Evolutionary conservation across 2,113 vertebrate genomes (phyloP).

Genomic region (Bos javanicus): DNA sequence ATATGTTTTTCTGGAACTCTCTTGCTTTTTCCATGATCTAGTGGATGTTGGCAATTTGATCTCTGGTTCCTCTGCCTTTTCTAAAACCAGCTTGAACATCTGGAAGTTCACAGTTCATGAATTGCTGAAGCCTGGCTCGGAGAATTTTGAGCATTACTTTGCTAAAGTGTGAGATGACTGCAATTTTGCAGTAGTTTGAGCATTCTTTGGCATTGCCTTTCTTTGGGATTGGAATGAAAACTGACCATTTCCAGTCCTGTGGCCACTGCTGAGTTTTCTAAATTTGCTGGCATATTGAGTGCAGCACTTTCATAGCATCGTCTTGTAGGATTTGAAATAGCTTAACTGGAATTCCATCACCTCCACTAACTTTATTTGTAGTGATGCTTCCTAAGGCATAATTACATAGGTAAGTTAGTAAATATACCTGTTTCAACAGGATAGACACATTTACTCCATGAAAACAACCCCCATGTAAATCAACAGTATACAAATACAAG

Average conservation of each 20-base stretch:
- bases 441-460: not conserved
- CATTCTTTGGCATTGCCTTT: not conserved
- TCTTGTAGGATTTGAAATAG: not conserved
- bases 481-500: not conserved
- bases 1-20: not conserved
- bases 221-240: not conserved
- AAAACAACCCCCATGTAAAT: not conserved
- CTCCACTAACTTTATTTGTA: not conserved
- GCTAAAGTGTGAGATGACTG: not conserved
- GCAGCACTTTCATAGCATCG: not conserved
- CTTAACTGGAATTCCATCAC: not conserved
- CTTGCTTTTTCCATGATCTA: not conserved
- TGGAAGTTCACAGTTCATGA: not conserved
- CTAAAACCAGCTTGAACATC: not conserved
- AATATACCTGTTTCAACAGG: not conserved
- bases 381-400: not conserved
- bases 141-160: not conserved
- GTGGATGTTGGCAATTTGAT: not conserved
- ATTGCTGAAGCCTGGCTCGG: not conserved
- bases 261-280: not conserved
- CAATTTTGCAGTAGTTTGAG: fast-evolving
- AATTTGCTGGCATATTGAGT: not conserved
- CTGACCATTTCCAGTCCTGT: not conserved
- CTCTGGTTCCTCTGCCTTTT: not conserved
- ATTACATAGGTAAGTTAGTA: not conserved